Percentiles rank a stretch among this genome's conserved stretches.
phyloP scores from a whole-genome alignment of 1,140 invertebrate species.

The Carposina sasakii region DNA sequence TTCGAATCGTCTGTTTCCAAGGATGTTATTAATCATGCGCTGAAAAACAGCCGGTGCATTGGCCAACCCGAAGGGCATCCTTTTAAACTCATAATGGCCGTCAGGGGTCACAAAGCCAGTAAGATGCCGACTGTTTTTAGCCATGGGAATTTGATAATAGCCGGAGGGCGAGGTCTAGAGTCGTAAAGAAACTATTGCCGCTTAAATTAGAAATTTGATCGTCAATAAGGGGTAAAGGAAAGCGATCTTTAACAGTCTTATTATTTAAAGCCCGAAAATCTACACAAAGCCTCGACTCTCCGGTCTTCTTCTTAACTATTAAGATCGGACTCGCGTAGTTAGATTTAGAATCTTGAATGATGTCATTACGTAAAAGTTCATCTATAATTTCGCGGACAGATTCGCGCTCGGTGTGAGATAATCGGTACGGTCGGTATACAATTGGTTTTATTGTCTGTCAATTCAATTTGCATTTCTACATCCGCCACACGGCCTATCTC shows the following conservation, averaged over 20 bases:
- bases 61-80: slow-evolving; percentile 1
- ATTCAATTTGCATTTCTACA: slow-evolving; percentile 1
- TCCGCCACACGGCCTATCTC: background rate
- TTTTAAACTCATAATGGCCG: slow-evolving; percentile 4
- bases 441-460: slow-evolving; percentile 5
- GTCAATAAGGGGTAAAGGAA: slow-evolving; percentile 7
- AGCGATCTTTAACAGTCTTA: slow-evolving; percentile 8
- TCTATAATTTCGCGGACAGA: background rate
- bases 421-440: background rate
- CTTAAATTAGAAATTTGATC: slow-evolving; percentile 4
- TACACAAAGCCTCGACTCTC: slow-evolving; percentile 25
- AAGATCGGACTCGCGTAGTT: slow-evolving; percentile 26
- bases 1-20: background rate
- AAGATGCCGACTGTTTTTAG: background rate
- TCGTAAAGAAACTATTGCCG: background rate
- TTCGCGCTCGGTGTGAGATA: slow-evolving; percentile 1
- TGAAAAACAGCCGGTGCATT: slow-evolving; percentile 3
- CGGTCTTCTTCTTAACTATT: slow-evolving; percentile 35
- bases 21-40: background rate
- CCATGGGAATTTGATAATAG: slow-evolving; percentile 1
- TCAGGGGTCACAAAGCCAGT: slow-evolving; percentile 1
- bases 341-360: slow-evolving; percentile 11
- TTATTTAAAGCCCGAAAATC: slow-evolving; percentile 44
- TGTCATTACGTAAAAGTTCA: background rate
- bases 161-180: background rate